Evolutionary conservation across 2,113 vertebrate species (phyloP).

Genomic region (Aegypius monachus): DNA sequence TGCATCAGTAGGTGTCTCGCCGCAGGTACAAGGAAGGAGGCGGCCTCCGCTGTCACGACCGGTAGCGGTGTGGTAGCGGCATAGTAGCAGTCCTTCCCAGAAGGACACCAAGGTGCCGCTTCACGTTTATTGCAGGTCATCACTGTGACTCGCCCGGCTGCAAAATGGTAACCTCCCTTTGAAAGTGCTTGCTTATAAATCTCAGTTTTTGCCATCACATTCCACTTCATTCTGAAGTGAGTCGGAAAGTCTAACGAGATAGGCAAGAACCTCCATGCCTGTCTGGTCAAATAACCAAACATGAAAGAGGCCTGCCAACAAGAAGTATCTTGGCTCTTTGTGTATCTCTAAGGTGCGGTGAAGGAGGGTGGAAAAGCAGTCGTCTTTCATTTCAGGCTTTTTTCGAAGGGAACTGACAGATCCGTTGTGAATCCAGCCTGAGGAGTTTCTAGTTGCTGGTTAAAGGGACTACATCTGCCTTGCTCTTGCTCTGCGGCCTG

Average conservation of each 20-base stretch:
- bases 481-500: background rate
- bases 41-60: background rate
- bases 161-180: rapidly evolving
- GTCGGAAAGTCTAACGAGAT: background rate
- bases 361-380: background rate
- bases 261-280: background rate
- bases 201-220: background rate
- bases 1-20: background rate
- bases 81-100: background rate
- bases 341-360: rapidly evolving
- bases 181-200: background rate
- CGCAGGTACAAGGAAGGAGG: background rate
- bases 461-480: rapidly evolving
- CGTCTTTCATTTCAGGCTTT: background rate
- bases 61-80: background rate
- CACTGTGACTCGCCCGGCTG: no score
- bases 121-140: background rate
- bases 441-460: background rate
- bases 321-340: background rate
- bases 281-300: background rate
- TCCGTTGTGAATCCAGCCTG: background rate
- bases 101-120: background rate
- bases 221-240: background rate
- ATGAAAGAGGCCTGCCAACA: background rate
- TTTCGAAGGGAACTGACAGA: background rate